Evolutionary conservation across 2,888 invertebrate species (phyloP), one percentile per base, ranked within the genome.

Genomic region (Pristionchus japonicus): DNA sequence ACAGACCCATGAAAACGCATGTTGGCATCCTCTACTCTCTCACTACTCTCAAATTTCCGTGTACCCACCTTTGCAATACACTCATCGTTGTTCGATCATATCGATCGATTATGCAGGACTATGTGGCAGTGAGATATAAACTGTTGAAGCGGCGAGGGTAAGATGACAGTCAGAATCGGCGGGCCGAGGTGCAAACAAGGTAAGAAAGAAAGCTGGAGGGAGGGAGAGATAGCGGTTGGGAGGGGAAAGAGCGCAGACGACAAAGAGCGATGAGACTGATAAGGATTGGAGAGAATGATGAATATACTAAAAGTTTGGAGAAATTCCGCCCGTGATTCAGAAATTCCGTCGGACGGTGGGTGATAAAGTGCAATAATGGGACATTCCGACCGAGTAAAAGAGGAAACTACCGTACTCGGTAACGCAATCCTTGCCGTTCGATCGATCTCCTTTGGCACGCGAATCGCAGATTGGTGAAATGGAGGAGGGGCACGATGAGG

Each of bases 201-300:
- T 31, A 67, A 43, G 85, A 64, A 52, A 11, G 37, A 80, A 61
- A 83, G 83, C 61, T 34, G 23, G n/a, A n/a, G n/a, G n/a, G n/a
- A n/a, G n/a, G 31, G 64, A 84, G 61, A 1, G 49, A 85, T 43
- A 85, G 85, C 20, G 85, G 11, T 17, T 27, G 64, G 57, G 4
- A 84, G 64, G 23, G 31, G 47, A 34, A 40, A 85, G 85, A 64
- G 85, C 31, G 40, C 40, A 49, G 49, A 67, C 40, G 64, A n/a
- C 4, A 85, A 34, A 85, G 85, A 61, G 40, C 9, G 40, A 83
- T 13, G 77, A 77, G 27, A 77, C 23, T 77, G 77, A 77, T 77
- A 77, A 77, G 77, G 34, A 77, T 77, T n/a, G n/a, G 77, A 77
- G 27, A 77, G 17, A 77, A n/a, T 77, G 77, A 77, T 40, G 74